Base-by-base conservation (phyloP, 2,113 vertebrate species). In the Oncorhynchus keta region DNA sequence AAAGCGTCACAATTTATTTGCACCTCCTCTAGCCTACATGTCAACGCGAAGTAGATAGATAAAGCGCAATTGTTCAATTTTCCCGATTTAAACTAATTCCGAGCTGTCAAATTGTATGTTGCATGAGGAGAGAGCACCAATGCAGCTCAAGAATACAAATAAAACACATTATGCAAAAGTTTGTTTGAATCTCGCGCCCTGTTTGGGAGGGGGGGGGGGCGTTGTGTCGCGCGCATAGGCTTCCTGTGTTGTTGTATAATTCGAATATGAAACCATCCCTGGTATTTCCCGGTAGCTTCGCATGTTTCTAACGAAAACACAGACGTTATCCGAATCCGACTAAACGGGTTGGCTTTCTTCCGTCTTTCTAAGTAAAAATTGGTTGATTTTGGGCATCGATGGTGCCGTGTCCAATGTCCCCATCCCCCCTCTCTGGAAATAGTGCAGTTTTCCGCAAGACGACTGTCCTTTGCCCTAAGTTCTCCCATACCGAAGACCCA, bases 131-230 rank as follows among this genome's bases (percentile, higher is more conserved):
- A 28, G 77, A 62, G 75, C 66, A 74, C 82, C 75, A 18, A 55
- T 32, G 51, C 55, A 11, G 28, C 28, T 73, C 84, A 80, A 82
- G 76, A 78, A 82, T 76, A 78, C 82, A 86, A 88, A 89, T 77
- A 83, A 84, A 88, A 79, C 84, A 85, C 85, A 45, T 45, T 45
- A 45, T 72, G 84, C 84, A 84, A 84, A 83, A 71, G 75, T 2
- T 1, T 2, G 9, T 92, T 91, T 90, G 88, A 92, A 92, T 90
- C 88, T 90, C 89, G 90, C 91, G 91, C 91, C 78, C 68, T 76
- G 35, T 7, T 1, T 1, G 32, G 0, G 32, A 65, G 39, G 75
- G 48, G 76, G 32, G 32, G 1, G 35, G 65, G 39, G 75, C 35
- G 79, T 81, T 30, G 76, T 64, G 76, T 76, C 76, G 71, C 74